Conservation (phyloP, 2,888 invertebrate species). For the Xestia rhomboidea region DNA sequence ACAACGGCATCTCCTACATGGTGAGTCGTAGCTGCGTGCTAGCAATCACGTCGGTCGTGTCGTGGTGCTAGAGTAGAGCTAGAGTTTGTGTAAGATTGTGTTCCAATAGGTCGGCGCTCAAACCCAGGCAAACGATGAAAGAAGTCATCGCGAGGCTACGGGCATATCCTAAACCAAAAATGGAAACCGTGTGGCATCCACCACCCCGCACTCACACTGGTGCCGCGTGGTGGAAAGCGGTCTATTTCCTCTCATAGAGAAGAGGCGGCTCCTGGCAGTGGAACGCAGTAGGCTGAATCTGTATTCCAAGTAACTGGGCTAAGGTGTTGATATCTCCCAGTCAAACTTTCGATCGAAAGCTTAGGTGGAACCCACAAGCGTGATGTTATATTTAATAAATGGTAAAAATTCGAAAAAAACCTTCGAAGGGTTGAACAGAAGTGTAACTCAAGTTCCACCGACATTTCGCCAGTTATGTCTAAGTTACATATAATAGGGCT, state of each 20-base stretch:
- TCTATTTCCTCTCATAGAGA: neutral
- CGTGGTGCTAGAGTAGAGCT: neutral
- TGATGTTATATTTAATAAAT: too few species aligned
- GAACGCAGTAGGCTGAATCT: neutral
- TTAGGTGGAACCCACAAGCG: neutral
- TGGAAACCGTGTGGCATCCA: too few species aligned
- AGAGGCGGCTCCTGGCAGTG: neutral
- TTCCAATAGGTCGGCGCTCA: neutral
- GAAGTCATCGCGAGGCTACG: neutral
- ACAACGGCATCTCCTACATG: slow-evolving; percentile 97
- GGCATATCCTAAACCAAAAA: neutral
- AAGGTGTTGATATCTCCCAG: neutral
- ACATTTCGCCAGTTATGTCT: neutral
- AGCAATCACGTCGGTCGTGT: neutral
- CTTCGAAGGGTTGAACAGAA: neutral
- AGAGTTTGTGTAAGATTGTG: neutral
- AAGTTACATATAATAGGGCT: neutral
- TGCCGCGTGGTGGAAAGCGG: neutral
- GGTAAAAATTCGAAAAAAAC: too few species aligned
- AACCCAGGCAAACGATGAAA: neutral
- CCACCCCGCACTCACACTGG: too few species aligned
- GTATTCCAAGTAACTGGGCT: neutral
- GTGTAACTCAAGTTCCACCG: too few species aligned
- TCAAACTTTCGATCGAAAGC: neutral
- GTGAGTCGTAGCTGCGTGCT: slow-evolving; percentile 82